Evolutionary conservation across 2,888 invertebrate species (phyloP).

Genomic region (Lasioglossum pauxillum): DNA sequence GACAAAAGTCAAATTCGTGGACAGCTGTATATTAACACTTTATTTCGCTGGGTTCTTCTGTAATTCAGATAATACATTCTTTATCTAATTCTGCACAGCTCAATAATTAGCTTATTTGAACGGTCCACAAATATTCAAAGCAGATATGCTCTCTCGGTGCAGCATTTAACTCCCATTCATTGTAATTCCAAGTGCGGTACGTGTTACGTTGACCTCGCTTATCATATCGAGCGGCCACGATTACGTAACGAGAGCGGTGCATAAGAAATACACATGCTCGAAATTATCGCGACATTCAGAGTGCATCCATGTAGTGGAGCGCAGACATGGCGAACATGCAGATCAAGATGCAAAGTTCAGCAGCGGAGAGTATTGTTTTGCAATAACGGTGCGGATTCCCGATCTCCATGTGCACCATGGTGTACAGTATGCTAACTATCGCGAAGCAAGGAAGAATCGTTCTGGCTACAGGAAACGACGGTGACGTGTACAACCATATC

Average conservation of each 20-base stretch:
- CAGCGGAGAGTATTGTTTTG: slow-evolving; percentile 1
- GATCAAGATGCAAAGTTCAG: slow-evolving; percentile 34
- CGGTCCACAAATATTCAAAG: not conserved
- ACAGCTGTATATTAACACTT: not conserved
- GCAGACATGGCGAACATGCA: slow-evolving; percentile 42
- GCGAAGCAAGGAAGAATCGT: slow-evolving; percentile 68
- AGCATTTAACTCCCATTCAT: not conserved
- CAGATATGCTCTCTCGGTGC: not conserved
- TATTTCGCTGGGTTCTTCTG: not conserved
- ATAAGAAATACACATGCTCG: not conserved
- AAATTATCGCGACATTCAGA: not conserved
- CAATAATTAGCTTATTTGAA: not conserved
- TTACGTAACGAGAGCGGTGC: not conserved
- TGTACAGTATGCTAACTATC: slow-evolving; percentile 66
- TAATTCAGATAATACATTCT: not conserved
- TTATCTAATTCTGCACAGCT: no score
- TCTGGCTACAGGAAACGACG: slow-evolving; percentile 54
- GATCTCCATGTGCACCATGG: slow-evolving; percentile 68
- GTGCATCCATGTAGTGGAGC: slow-evolving; percentile 14
- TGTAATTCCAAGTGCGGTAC: not conserved
- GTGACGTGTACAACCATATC: slow-evolving; percentile 73
- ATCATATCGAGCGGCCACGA: slow-evolving; percentile 3
- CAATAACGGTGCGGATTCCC: slow-evolving; percentile 43
- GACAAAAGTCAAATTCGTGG: not conserved
- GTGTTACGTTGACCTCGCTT: not conserved